Evolutionary conservation across 1,140 invertebrate genomes (phyloP).

Genomic region (Phymorhynchus buccinoides): DNA sequence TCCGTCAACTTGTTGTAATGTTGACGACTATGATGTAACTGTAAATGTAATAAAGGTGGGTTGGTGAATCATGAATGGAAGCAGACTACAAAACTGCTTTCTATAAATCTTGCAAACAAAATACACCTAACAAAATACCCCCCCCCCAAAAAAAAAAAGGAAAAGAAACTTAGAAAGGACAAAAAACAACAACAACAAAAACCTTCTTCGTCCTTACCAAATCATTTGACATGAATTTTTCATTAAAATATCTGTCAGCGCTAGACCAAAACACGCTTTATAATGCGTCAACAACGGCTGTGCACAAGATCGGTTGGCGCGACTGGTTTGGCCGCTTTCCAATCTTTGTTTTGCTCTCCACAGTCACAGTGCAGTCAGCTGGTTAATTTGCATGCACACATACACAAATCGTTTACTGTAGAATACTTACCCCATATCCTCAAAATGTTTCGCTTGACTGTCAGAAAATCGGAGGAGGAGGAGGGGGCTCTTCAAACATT

Average conservation of each 20-base stretch:
- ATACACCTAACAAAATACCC: no score
- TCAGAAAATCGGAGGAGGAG: constrained; percentile 36
- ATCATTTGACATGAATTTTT: not conserved
- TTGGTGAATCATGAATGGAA: no score
- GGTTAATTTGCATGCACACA: not conserved
- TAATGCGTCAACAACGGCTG: not conserved
- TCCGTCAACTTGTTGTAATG: no score
- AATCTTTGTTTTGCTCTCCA: not conserved
- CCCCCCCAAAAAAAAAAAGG: no score
- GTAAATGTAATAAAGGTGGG: no score
- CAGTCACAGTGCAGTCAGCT: not conserved
- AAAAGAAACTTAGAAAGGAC: no score
- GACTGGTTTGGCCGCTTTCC: not conserved
- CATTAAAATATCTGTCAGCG: not conserved
- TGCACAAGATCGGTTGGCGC: not conserved
- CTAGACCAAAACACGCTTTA: not conserved
- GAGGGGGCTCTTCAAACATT: constrained; percentile 38
- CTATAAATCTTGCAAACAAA: no score
- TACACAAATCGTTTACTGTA: not conserved
- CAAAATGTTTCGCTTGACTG: constrained; percentile 5
- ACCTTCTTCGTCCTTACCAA: no score
- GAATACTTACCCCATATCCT: constrained; percentile 43
- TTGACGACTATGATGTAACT: no score
- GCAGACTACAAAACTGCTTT: no score
- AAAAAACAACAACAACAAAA: no score